These are phyloP conservation scores for Orius insidiosus DNA, from an alignment of 1,140 invertebrate species.

Conservation along the genomic window DNA sequence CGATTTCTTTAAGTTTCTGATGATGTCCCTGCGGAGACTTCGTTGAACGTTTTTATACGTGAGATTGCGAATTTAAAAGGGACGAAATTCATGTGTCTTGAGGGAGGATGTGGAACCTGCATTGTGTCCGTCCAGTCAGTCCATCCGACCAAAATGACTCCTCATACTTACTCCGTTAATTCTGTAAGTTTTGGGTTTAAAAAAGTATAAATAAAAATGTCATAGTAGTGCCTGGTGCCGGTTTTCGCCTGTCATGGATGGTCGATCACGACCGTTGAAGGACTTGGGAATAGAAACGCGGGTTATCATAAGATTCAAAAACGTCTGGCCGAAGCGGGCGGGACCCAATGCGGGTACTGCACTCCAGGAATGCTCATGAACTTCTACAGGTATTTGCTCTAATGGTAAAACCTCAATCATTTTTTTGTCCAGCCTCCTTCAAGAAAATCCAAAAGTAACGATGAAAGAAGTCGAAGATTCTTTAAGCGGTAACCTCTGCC, in stretches of 20 bases:
- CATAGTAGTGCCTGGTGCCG: slow-evolving; percentile 29
- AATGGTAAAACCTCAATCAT: background rate
- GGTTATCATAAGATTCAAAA: slow-evolving; percentile 26
- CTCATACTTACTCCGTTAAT: slow-evolving; percentile 45
- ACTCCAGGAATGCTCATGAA: slow-evolving; percentile 31
- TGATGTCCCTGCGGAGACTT: slow-evolving; percentile 32
- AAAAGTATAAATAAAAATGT: background rate
- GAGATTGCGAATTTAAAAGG: slow-evolving; percentile 49
- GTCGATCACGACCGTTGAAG: slow-evolving; percentile 33
- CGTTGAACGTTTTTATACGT: slow-evolving; percentile 50
- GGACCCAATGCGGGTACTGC: slow-evolving; percentile 31
- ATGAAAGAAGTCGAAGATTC: slow-evolving; percentile 44
- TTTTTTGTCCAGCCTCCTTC: slow-evolving; percentile 12
- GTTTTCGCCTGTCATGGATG: slow-evolving; percentile 29
- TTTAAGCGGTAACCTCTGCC: slow-evolving; percentile 61
- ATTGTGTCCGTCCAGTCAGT: slow-evolving; percentile 48
- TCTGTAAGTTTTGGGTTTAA: slow-evolving; percentile 26
- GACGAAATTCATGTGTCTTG: slow-evolving; percentile 79
- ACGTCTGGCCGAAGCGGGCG: slow-evolving; percentile 24
- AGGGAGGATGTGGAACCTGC: slow-evolving; percentile 87
- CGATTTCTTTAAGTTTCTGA: slow-evolving; percentile 19
- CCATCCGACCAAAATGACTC: slow-evolving; percentile 33
- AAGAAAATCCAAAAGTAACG: slow-evolving; percentile 36
- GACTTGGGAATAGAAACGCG: slow-evolving; percentile 25
- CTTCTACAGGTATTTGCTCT: slow-evolving; percentile 31